Evolutionary conservation across 2,113 vertebrate species (phyloP), one percentile per base, ranked within the genome.

Genomic region (Podarcis raffonei): DNA sequence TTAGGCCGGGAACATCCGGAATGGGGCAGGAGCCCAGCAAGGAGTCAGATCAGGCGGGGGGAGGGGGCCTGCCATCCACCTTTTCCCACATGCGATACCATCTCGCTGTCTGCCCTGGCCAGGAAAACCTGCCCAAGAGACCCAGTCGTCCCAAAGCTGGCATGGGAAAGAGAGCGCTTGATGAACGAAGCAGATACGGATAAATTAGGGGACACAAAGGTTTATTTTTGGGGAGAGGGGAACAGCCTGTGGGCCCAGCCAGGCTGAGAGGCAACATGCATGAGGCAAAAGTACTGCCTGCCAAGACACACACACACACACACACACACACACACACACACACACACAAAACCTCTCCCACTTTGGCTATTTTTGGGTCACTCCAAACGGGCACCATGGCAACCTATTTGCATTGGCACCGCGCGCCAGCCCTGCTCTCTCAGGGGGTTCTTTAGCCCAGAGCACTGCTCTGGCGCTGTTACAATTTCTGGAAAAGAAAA

Each of bases 321-420:
- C 39, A 39, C 39, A 48, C 42, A 48, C 42, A 8, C 8, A 9
- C 39, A 39, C 39, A 39, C 39, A 39, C 39, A 39, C 39, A 42
- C 48, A 48, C 48, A 48, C 48, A 48, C 8, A 2, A 12, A 53
- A 53, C 48, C 59, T 62, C 59, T 62, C 42, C 39, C 1, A 0
- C 81, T 0, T 0, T 0, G 20, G 2, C 86, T 94, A 93, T 91
- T 94, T 92, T 83, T 32, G 89, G 89, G 88, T 81, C 37, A 79
- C 35, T 89, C 87, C 23, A 3, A 37, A 16, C 59, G 1, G 59
- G 39, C 2, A 72, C 65, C 25, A 0, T n/a, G 32, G 91, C 83
- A 82, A 69, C 82, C 74, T 9, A 3, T 87, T 2, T 0, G 78
- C 0, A 0, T 12, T 75, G 27, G 8, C 35, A 0, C 0, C 3